phyloP scores from a whole-genome alignment of 1,140 invertebrate genomes.

The Tribolium castaneum region DNA sequence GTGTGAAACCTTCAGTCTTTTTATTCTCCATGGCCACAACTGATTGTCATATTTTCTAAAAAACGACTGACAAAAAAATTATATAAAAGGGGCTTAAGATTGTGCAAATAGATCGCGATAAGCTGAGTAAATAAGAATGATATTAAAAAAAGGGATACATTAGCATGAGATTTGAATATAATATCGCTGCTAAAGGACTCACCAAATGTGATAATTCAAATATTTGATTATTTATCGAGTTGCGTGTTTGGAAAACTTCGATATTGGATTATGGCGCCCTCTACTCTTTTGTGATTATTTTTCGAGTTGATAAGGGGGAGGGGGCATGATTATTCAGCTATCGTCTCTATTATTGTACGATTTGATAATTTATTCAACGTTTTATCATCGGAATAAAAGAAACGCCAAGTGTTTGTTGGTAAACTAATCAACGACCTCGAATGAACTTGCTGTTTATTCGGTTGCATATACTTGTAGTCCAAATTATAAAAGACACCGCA shows the following conservation, averaged over 20 bases:
- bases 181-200: not conserved
- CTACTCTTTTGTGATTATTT: no score
- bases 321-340: no score
- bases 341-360: no score
- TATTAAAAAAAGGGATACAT: not conserved
- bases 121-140: not conserved
- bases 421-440: not conserved
- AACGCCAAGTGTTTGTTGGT: not conserved
- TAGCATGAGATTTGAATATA: not conserved
- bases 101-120: not conserved
- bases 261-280: no score
- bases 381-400: no score
- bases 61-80: not conserved
- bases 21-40: not conserved
- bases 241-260: no score
- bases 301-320: no score
- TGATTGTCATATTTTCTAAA: constrained; percentile 7
- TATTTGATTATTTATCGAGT: no score
- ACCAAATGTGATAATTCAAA: not conserved
- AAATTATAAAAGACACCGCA: no score
- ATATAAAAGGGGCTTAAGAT: not conserved
- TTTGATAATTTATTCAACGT: no score
- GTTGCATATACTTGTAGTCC: not conserved
- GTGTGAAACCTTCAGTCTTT: constrained; percentile 60
- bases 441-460: not conserved